Evolutionary conservation across 2,888 invertebrate species (phyloP), one percentile per base, ranked within the genome.

Genomic region (Salpingus planirostris): DNA sequence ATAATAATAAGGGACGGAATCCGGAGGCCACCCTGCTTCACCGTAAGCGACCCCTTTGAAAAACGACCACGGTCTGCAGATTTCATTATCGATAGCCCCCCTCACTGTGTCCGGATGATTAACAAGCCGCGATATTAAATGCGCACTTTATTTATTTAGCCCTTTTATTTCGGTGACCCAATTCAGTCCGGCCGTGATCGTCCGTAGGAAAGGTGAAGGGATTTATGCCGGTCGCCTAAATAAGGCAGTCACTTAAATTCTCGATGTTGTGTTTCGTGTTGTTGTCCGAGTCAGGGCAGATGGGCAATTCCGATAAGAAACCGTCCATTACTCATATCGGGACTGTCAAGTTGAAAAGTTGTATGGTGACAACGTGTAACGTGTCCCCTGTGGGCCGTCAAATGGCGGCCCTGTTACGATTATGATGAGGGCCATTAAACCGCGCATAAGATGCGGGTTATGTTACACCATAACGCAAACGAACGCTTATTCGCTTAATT

Each of bases 81-180:
- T 52, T 50, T 50, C 52, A 52, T 52, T 52, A 52, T 43, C 47
- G 51, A 52, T 52, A 50, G n/a, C n/a, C n/a, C 41, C 42, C 45
- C 44, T 46, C 49, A 47, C 50, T 50, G 49, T 49, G 44, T 42
- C 38, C 33, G 40, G 39, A 44, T 50, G 51, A 52, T 50, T 36
- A 39, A 38, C 33, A 33, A 33, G 26, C 15, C 28, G 24, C 28
- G 31, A 36, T 36, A 31, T 28, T 36, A 31, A 36, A 36, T 28
- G 28, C 25, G 26, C 29, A 37, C 30, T 37, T 33, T 33, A 37
- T 37, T 33, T 33, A 29, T 33, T 30, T 34, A 24, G 33, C 13
- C 21, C 25, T 32, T 18, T 32, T 10, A 21, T 24, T 27, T 23
- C 22, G 10, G n/a, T n/a, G n/a, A n/a, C n/a, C n/a, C n/a, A n/a